These are phyloP conservation scores for Zophobas morio DNA, from an alignment of 1,140 invertebrate species.

Conservation along the genomic window DNA sequence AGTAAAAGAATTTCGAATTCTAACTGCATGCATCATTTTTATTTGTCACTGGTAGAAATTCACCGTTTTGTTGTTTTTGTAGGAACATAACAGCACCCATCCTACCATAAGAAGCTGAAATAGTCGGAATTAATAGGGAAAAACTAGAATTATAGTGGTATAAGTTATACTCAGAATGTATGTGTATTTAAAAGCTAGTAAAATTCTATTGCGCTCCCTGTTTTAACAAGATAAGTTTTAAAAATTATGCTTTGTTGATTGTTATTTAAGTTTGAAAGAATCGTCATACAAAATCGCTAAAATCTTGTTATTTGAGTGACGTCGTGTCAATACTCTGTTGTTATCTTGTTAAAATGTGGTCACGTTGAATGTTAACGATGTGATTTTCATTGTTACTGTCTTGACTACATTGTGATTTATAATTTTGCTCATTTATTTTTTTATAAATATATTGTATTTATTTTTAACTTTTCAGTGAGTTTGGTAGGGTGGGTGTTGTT, in stretches of 20 bases:
- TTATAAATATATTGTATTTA: conserved; percentile 47
- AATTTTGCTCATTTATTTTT: conserved; percentile 51
- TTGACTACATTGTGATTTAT: conserved; percentile 39
- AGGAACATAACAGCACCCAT: conserved; percentile 65
- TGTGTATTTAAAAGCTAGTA: conserved; percentile 49
- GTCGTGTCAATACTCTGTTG: conserved; percentile 21
- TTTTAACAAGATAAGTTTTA: conserved; percentile 45
- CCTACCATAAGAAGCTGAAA: conserved; percentile 64
- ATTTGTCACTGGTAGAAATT: conserved; percentile 10
- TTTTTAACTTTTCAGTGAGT: conserved; percentile 60
- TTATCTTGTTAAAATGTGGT: conserved; percentile 38
- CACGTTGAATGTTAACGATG: conserved; percentile 21
- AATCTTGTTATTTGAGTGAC: not conserved
- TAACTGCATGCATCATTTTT: conserved; percentile 12
- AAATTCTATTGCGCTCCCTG: conserved; percentile 44
- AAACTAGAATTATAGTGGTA: conserved; percentile 46
- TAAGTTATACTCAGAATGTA: conserved; percentile 50
- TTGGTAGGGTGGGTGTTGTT: conserved; percentile 67
- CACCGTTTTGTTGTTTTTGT: conserved; percentile 57
- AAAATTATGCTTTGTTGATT: not conserved
- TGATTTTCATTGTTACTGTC: conserved; percentile 10
- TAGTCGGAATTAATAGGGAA: conserved; percentile 53
- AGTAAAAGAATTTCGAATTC: conserved; percentile 66
- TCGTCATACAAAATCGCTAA: not conserved
- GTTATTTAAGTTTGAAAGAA: conserved; percentile 15